Conservation (phyloP, 2,888 invertebrate species). For the Hanleya hanleyi region DNA sequence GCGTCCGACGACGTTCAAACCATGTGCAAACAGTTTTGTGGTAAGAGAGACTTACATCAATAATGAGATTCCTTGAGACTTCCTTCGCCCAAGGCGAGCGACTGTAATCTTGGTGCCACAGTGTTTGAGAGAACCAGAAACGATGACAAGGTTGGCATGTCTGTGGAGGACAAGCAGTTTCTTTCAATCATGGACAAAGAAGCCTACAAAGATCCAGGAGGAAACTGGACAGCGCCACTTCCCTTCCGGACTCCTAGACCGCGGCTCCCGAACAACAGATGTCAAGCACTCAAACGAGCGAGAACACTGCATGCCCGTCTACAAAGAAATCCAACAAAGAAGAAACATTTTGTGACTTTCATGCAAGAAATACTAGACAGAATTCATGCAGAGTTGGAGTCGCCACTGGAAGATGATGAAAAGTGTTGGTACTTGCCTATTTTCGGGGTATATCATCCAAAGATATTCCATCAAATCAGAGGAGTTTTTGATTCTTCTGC, state of each 20-base stretch:
- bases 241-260: slow-evolving; percentile 14
- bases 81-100: no score
- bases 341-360: no score
- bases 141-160: slow-evolving; percentile 19
- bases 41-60: slow-evolving; percentile 17
- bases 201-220: slow-evolving; percentile 3
- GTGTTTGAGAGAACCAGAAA: slow-evolving; percentile 10
- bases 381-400: no score
- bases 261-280: slow-evolving; percentile 21
- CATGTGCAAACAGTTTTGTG: slow-evolving; percentile 24
- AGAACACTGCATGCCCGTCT: not conserved
- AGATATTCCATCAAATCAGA: no score
- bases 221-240: slow-evolving; percentile 23
- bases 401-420: no score
- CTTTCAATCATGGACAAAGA: slow-evolving; percentile 15
- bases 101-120: not conserved
- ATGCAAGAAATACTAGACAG: no score
- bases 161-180: slow-evolving; percentile 18
- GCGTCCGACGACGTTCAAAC: slow-evolving; percentile 24
- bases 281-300: slow-evolving; percentile 4
- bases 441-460: no score
- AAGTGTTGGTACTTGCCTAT: no score
- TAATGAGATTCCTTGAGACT: not conserved
- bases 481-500: no score
- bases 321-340: no score